Conservation (phyloP, 2,888 invertebrate species). For the Agonum fuliginosum region DNA sequence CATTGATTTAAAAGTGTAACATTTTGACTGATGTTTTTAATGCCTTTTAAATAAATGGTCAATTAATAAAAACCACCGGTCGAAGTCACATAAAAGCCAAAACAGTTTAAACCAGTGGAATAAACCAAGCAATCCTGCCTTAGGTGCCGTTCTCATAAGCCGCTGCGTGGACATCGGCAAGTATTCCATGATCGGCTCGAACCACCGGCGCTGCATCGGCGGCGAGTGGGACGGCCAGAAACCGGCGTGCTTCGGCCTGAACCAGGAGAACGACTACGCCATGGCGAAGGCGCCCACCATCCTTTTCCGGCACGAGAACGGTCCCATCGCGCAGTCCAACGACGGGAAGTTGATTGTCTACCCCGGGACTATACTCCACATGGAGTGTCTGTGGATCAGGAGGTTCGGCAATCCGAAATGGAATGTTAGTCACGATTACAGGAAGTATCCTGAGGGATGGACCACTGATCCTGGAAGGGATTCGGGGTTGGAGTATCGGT, state of each 20-base stretch:
- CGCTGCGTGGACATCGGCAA: constrained; percentile 90
- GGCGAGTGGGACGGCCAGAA: constrained; percentile 88
- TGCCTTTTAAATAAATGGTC: too few relatives aligned
- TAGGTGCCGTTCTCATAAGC: constrained; percentile 75
- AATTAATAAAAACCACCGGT: too few relatives aligned
- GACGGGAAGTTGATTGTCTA: constrained; percentile 90
- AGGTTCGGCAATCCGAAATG: constrained; percentile 91
- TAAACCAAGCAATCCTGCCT: too few relatives aligned
- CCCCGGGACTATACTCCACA: constrained; percentile 89
- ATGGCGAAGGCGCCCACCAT: constrained; percentile 92
- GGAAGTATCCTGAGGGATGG: constrained; percentile 88
- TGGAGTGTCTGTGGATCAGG: constrained; percentile 92
- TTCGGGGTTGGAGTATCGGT: constrained; percentile 85
- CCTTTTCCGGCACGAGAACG: constrained; percentile 86
- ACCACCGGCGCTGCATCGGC: constrained; percentile 82
- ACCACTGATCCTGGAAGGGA: constrained; percentile 87
- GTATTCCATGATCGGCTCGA: constrained; percentile 82
- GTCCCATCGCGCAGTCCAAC: constrained; percentile 90
- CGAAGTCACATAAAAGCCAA: too few relatives aligned
- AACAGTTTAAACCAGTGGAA: too few relatives aligned
- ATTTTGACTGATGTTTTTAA: too few relatives aligned
- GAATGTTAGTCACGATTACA: constrained; percentile 83
- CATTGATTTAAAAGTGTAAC: too few relatives aligned
- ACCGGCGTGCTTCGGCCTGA: constrained; percentile 86
- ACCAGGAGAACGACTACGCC: constrained; percentile 91